Base-by-base conservation (phyloP, 2,888 invertebrate genomes). In the Plagodis pulveraria region DNA sequence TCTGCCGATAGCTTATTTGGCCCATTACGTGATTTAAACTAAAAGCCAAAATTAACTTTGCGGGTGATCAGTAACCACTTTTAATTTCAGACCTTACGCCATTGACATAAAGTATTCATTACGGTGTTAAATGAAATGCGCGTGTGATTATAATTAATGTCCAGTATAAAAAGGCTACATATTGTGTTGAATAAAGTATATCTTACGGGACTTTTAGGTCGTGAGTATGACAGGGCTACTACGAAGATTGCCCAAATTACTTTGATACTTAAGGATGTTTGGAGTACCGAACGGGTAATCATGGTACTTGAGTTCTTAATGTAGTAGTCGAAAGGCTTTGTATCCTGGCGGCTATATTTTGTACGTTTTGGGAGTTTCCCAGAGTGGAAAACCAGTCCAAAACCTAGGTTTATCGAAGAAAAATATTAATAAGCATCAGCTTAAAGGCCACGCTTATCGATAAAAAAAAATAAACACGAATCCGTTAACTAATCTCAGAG, bases 161-260 rank as follows among this genome's bases (percentile, higher is more conserved):
- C 38, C 6, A 38, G 1, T 38, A 38, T 38, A 9, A 8, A 38
- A 22, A 22, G 22, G 38, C 7, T 38, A 38, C 22, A n/a, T 52
- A 50, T 36, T 45, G 49, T 56, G 46, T 43, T 44, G 35, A 48
- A 48, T 46, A 51, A 59, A 58, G 58, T 50, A 45, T 50, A 44
- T 54, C 22, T 61, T 60, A 58, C 60, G 60, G 64, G 56, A 66
- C 60, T 66, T 60, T 62, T 46, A 56, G 45, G 58, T 67, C 59
- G 57, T 66, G 60, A 57, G 65, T 65, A 62, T 55, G 51, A 61
- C 64, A 59, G 43, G 34, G 63, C 60, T 59, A 58, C 52, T 64
- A 51, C 46, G 41, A 53, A 63, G 59, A 59, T 64, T 66, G 48
- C 49, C 58, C 44, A 41, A 65, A 64, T 64, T 40, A 49, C 36